These are phyloP conservation scores for Cyclura pinguis DNA, from an alignment of 2,797 vertebrate genomes.

Conservation along the genomic window DNA sequence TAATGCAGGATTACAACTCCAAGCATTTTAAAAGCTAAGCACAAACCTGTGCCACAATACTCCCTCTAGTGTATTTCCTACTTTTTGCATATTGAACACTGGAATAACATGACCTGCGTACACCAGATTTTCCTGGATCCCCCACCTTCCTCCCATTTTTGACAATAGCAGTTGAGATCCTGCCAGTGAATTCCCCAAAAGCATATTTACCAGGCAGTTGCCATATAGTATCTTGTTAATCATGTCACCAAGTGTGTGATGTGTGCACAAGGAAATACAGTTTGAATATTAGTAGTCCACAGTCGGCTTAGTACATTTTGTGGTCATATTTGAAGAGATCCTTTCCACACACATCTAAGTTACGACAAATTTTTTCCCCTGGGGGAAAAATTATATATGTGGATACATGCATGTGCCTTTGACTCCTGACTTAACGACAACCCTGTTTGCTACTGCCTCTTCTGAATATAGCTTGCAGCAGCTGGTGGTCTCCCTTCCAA, in stretches of 20 bases:
- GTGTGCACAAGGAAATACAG: background rate
- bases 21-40: background rate
- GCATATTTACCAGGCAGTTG: background rate
- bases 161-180: background rate
- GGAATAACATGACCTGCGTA: background rate
- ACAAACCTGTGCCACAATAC: background rate
- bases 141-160: background rate
- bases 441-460: too few relatives aligned
- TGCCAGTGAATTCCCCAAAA: background rate
- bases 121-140: background rate
- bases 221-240: background rate
- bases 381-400: too few relatives aligned
- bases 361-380: too few relatives aligned
- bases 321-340: background rate
- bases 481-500: too few relatives aligned
- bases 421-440: too few relatives aligned
- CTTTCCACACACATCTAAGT: too few relatives aligned
- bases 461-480: too few relatives aligned
- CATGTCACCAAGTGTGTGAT: background rate
- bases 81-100: background rate
- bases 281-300: background rate
- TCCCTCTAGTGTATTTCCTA: background rate
- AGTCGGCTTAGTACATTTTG: too few relatives aligned
- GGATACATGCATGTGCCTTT: too few relatives aligned
- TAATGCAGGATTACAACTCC: background rate